These are phyloP conservation scores for Recurvirostra avosetta DNA, from an alignment of 2,113 vertebrate species.

Conservation along the genomic window DNA sequence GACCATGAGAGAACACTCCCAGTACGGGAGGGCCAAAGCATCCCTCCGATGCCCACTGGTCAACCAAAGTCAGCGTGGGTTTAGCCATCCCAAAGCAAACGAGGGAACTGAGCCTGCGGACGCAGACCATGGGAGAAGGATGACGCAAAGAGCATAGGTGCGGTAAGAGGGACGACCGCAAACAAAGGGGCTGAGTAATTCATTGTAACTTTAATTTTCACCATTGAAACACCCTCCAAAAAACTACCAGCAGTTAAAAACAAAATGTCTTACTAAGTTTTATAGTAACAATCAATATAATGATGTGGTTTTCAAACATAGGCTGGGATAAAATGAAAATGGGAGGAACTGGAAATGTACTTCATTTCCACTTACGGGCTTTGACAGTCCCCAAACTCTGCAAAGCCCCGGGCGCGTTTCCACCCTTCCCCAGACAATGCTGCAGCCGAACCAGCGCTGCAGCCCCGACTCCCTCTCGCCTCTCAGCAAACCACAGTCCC, in stretches of 20 bases:
- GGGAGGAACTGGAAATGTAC: slow-evolving; percentile 13
- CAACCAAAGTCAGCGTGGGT: neutral
- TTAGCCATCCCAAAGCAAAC: neutral
- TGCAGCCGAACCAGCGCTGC: neutral
- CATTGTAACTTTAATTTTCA: neutral
- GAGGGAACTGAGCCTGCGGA: neutral
- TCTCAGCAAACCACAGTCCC: neutral
- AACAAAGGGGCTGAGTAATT: neutral
- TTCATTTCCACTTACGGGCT: neutral
- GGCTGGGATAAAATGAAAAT: neutral
- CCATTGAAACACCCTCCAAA: neutral
- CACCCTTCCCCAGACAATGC: neutral
- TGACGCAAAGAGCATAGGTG: neutral
- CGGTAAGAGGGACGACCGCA: fast-evolving
- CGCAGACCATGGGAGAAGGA: fast-evolving
- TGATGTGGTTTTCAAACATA: neutral
- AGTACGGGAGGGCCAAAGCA: neutral
- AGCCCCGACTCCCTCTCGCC: neutral
- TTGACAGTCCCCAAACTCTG: neutral
- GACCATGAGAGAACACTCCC: fast-evolving
- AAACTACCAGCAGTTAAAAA: neutral
- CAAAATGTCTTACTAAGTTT: neutral
- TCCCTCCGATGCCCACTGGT: neutral
- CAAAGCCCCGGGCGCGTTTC: neutral
- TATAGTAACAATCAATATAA: neutral